Base-by-base conservation (phyloP, 2,888 invertebrate species). In the Cantharis nigra region DNA sequence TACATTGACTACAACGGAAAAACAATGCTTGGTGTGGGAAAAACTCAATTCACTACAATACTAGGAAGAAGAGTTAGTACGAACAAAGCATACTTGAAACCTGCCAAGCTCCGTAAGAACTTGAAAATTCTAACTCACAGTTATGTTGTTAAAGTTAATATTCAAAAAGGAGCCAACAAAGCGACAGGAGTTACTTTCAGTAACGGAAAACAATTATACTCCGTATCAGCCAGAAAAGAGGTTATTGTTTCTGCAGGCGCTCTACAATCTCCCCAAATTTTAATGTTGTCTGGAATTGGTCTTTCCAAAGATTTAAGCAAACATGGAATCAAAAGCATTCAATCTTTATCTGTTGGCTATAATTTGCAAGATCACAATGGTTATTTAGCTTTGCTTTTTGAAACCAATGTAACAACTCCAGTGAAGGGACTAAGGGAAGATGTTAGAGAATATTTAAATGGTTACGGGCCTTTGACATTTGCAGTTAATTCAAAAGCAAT, bases 211-310 rank as follows among this genome's bases (percentile, higher is more conserved):
- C 88, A 85, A 83, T 89, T 89, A 80, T 92, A 88, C 78, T 81
- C 86, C n/a, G 89, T 90, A 10, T 84, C 87, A 5, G 95, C 94
- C 4, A 90, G 89, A 7, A 94, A 93, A 80, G 96, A 95, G 88
- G 91, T 96, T 1, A 91, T 97, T 71, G 87, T 96, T 18, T 92
- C 94, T 10, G 95, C 95, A 0, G 96, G 97, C 7, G 89, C 94
- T 0, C 92, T 97, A 33, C 94, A 94, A 79, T 94, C 96, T 0
- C 95, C 97, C 0, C 96, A 96, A 85, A 87, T 97, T 11, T 87
- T 97, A 69, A 93, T 96, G 94, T 87, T 96, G 13, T 96, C 96
- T 0, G 97, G 97, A 11, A 89, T 96, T 23, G 94, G 94, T 0
- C 94, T 94, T 0, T 87, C 85, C n/a, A 88, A 90, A 0, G 92